Conservation (phyloP, 1,140 invertebrate species). For the Sinonovacula constricta region DNA sequence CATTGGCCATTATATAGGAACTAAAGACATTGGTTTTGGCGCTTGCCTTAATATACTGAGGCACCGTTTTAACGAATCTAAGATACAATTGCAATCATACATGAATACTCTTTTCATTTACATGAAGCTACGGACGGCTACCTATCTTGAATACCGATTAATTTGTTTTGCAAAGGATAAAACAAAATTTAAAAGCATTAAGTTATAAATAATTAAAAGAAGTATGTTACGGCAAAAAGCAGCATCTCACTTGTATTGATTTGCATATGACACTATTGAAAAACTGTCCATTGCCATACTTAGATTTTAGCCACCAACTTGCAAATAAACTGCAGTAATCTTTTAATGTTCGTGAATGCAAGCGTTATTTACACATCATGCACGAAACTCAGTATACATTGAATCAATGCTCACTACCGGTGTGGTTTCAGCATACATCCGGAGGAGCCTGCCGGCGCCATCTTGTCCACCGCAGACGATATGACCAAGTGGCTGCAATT, state of each 20-base stretch:
- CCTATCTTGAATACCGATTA: too few relatives aligned
- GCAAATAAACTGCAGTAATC: background rate
- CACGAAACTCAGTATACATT: background rate
- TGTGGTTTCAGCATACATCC: slow-evolving; percentile 11
- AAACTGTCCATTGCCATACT: background rate
- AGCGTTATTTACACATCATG: background rate
- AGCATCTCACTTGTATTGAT: background rate
- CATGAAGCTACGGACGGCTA: too few relatives aligned
- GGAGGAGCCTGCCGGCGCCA: slow-evolving; percentile 19
- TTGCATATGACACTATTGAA: background rate
- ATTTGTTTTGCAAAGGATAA: too few relatives aligned
- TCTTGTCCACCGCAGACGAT: slow-evolving; percentile 1
- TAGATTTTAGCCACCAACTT: background rate
- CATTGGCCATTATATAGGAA: too few relatives aligned
- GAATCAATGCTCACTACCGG: background rate
- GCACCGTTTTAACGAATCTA: too few relatives aligned
- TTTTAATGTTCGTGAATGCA: background rate
- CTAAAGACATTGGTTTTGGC: too few relatives aligned
- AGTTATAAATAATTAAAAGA: too few relatives aligned
- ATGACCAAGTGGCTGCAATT: slow-evolving; percentile 9
- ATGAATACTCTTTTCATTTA: too few relatives aligned
- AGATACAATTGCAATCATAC: too few relatives aligned
- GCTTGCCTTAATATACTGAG: too few relatives aligned
- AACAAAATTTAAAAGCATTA: too few relatives aligned
- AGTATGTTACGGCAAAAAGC: too few relatives aligned